phyloP scores from a whole-genome alignment of 1,140 invertebrate genomes.

The Nylanderia fulva region DNA sequence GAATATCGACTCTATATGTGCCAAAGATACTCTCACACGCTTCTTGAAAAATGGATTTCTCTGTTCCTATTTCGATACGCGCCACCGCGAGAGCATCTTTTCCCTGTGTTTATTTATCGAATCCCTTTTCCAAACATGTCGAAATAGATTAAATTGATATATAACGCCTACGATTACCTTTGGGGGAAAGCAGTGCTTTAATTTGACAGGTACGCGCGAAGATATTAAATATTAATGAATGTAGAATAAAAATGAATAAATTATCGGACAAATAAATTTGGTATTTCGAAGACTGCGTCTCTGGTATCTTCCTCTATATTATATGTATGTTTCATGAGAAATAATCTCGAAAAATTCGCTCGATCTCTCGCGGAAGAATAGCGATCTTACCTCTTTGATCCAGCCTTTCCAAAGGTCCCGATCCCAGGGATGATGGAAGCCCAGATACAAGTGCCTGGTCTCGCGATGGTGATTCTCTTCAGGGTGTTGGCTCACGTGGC shows the following conservation, averaged over 20 bases:
- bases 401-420: constrained; percentile 88
- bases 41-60: constrained; percentile 49
- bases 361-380: constrained; percentile 33
- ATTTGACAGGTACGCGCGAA: background rate
- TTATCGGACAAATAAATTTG: no score
- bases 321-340: background rate
- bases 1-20: constrained; percentile 47
- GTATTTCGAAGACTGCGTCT: no score
- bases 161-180: background rate
- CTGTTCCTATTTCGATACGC: background rate
- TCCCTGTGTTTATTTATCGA: constrained; percentile 26
- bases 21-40: background rate
- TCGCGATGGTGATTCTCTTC: constrained; percentile 79
- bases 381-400: constrained; percentile 87
- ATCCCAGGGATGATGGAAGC: constrained; percentile 89
- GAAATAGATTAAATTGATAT: background rate
- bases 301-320: background rate
- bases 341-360: background rate
- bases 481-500: constrained; percentile 71
- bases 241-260: no score
- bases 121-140: background rate
- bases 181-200: background rate
- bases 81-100: background rate
- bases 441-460: constrained; percentile 86
- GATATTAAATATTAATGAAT: background rate